These are phyloP conservation scores for Marmota flaviventris DNA, from an alignment of 2,113 vertebrate genomes.

Conservation along the genomic window DNA sequence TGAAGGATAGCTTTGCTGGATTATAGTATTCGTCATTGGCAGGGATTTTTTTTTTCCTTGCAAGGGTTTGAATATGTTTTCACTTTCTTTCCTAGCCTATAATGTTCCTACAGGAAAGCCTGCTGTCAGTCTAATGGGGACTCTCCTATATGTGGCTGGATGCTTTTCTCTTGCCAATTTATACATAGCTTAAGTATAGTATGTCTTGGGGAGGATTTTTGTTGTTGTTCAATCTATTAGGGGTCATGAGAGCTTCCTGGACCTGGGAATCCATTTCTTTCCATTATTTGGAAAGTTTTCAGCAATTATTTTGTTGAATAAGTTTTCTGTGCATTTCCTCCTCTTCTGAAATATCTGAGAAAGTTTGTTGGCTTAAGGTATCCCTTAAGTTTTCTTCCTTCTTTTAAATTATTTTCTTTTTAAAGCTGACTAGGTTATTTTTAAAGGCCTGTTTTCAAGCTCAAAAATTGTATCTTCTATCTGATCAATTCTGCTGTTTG, in stretches of 20 bases:
- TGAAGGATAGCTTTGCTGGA: neutral
- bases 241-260: too few species aligned
- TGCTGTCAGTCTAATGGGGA: neutral
- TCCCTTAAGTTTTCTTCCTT: neutral
- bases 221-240: neutral
- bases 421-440: neutral
- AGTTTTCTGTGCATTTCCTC: neutral
- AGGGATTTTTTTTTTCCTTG: too few species aligned
- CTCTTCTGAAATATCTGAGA: neutral
- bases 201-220: neutral
- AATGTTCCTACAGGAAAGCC: neutral
- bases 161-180: neutral
- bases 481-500: neutral
- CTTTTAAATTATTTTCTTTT: neutral
- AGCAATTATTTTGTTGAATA: neutral
- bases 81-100: too few species aligned
- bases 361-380: neutral
- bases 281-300: neutral
- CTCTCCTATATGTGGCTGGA: neutral
- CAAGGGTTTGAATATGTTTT: too few species aligned
- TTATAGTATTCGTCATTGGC: too few species aligned
- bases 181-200: neutral
- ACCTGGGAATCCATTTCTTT: too few species aligned
- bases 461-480: neutral
- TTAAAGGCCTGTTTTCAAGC: neutral